Evolutionary conservation across 2,888 invertebrate genomes (phyloP), one percentile per base, ranked within the genome.

Genomic region (Polydesmus complanatus): DNA sequence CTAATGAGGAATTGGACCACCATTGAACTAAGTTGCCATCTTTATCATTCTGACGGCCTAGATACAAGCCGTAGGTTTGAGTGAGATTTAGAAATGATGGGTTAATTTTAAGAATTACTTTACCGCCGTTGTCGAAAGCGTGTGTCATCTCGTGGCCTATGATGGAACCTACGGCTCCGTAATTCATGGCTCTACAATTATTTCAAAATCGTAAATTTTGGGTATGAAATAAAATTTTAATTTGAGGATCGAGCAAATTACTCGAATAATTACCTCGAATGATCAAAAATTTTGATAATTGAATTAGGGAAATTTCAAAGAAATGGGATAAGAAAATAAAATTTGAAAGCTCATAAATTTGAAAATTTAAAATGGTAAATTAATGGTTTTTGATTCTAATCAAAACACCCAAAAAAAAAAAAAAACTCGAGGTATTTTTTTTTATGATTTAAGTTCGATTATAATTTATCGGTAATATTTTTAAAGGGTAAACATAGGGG

Each of bases 41-140:
- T 65, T 76, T 75, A 68, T 79, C 78, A 68, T 76, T 80, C 63
- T 78, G 74, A 1, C 79, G 70, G 14, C 86, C 87, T 62, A 48
- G 11, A 19, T 18, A 18, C 18, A 19, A 14, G 21, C 8, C 53
- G 19, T 14, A 11, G 19, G 21, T 14, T 11, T 57, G n/a, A 22
- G 2, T 27, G 23, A 55, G n/a, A 37, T 53, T 26, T n/a, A n/a
- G n/a, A 57, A 55, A 27, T 14, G 51, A 51, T 25, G 25, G 8
- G 25, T n/a, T 14, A 50, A 25, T 22, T 23, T 51, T 23, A 26
- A 2, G 14, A 18, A 25, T 19, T 27, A 54, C 25, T 23, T 26
- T 61, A 61, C 61, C 61, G 19, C 47, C 48, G 50, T 50, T 52
- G 26, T 61, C 61, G 37, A 61, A 61, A 5, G 56, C 61, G 25